Base-by-base conservation (phyloP, 2,797 vertebrate genomes). In the Phrynocephalus vlangalii region DNA sequence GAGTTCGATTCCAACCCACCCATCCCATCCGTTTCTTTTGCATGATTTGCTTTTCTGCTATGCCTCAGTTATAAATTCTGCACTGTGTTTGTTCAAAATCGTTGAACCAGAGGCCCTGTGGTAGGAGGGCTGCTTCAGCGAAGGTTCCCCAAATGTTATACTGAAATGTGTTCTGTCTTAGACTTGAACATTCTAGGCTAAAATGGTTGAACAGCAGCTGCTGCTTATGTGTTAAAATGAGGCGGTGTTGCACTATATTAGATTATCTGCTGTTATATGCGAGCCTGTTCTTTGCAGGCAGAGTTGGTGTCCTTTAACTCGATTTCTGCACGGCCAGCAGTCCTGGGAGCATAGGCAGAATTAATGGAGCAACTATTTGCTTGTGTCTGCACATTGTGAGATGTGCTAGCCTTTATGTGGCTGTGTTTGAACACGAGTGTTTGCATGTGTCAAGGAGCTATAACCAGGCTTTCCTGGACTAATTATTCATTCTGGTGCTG, bases 401-500 rank as follows among this genome's bases (percentile, higher is more conserved):
- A 28, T 60, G 67, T 38, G 24, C 11, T 63, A 63, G 60, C 18
- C 18, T 63, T 5, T 79, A 28, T 30, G 70, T 80, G 20, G 30
- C 18, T 83, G 56, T 28, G 52, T 30, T 3, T 63, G 56, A 33
- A 11, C 82, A 73, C 18, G 60, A 44, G 52, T 56, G 11, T 22
- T 33, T 81, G 26, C 52, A 13, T 50, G 16, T 63, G 20, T 50
- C 75, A 81, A 85, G 28, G 22, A 33, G 28, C 4, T 52, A 38
- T 33, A 60, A 52, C 67, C 56, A 75, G 80, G 28, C 84, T 92
- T 84, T 67, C 87, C 87, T 90, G 89, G 82, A 1, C 96, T 72
- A 95, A 94, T 95, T 94, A 95, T 92, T 95, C 90, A 94, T 30
- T 85, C 70, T 0, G 3, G 86, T 86, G 75, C 93, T 93, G 78